Evolutionary conservation across 2,113 vertebrate genomes (phyloP).

Genomic region (Pangasianodon gigas): DNA sequence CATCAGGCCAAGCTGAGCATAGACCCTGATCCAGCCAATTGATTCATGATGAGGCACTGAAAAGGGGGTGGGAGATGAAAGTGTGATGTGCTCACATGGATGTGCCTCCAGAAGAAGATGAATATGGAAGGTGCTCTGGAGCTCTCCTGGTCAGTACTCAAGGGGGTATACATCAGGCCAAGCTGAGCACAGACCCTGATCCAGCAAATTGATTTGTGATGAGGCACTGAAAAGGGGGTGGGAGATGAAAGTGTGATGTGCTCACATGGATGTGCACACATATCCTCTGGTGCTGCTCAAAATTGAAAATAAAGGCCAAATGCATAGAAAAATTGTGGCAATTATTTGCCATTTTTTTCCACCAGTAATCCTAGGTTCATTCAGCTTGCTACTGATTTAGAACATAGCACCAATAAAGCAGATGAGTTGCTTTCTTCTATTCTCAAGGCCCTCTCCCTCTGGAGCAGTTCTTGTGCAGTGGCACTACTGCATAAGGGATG

Average conservation of each 20-base stretch:
- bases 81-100: neutral
- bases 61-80: neutral
- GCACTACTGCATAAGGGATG: neutral
- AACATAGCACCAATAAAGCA: neutral
- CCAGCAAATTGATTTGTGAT: neutral
- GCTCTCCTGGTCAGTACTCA: neutral
- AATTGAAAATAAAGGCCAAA: no score
- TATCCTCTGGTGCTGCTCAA: no score
- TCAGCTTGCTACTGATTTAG: neutral
- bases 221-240: neutral
- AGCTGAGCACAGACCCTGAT: neutral
- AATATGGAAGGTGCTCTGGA: neutral
- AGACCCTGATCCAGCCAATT: neutral
- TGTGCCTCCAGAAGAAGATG: neutral
- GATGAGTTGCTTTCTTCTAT: no score
- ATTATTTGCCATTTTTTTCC: no score
- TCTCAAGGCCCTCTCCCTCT: neutral
- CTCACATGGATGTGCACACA: neutral
- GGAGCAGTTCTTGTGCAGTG: neutral
- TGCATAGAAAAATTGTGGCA: no score
- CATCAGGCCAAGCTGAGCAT: neutral
- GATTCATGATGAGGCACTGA: neutral
- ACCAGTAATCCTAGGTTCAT: neutral
- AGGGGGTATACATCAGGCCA: neutral
- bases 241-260: no score